These are phyloP conservation scores for Labrus mixtus DNA, from an alignment of 2,113 vertebrate genomes.

Conservation along the genomic window DNA sequence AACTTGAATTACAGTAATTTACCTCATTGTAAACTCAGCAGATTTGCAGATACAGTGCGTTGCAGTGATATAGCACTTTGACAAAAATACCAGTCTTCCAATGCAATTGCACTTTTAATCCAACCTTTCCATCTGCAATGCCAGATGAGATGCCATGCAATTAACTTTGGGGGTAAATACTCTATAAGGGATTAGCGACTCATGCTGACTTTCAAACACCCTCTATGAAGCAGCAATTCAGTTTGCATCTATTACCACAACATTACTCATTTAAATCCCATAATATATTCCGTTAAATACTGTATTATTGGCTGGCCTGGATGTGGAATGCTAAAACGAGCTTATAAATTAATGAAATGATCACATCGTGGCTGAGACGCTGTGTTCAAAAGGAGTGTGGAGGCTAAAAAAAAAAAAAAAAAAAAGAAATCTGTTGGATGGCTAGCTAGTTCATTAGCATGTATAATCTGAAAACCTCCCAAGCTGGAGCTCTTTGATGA, in stretches of 20 bases:
- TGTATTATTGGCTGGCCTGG: slow-evolving; percentile 63
- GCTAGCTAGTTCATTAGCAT: slow-evolving; percentile 42
- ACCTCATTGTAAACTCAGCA: neutral
- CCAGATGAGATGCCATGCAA: slow-evolving; percentile 68
- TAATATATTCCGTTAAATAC: slow-evolving; percentile 62
- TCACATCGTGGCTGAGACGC: slow-evolving; percentile 43
- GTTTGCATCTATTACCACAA: slow-evolving; percentile 33
- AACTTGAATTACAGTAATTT: slow-evolving; percentile 4
- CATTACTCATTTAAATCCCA: slow-evolving; percentile 57
- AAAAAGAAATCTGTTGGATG: neutral
- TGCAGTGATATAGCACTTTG: slow-evolving; percentile 6
- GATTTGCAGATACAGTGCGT: neutral
- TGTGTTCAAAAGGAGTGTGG: slow-evolving; percentile 31
- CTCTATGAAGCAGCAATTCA: slow-evolving; percentile 32
- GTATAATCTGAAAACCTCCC: slow-evolving; percentile 46
- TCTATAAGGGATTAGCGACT: slow-evolving; percentile 63
- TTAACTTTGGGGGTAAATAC: slow-evolving; percentile 67
- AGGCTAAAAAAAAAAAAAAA: neutral
- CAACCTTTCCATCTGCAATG: slow-evolving; percentile 68
- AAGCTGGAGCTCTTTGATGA: slow-evolving; percentile 59
- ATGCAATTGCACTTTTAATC: slow-evolving; percentile 66
- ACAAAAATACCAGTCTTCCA: slow-evolving; percentile 42
- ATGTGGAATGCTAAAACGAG: slow-evolving; percentile 53
- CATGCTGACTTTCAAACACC: slow-evolving; percentile 56
- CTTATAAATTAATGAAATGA: slow-evolving; percentile 70